Conservation (phyloP, 2,888 invertebrate genomes). For the Tanytarsus gracilentus region DNA sequence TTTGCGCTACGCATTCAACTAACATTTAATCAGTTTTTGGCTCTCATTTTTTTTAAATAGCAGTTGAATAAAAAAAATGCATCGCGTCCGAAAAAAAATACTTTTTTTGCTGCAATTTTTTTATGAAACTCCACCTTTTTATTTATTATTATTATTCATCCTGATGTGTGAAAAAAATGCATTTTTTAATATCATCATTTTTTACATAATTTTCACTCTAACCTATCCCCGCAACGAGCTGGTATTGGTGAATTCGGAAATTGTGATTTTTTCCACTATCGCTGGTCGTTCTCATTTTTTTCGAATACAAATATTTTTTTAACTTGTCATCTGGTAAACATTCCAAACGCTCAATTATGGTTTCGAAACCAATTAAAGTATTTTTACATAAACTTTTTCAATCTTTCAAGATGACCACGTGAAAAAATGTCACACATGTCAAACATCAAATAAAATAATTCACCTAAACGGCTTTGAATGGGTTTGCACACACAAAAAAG, state of each 20-base stretch:
- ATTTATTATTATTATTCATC: slow-evolving; percentile 23
- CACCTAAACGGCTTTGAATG: too few relatives aligned
- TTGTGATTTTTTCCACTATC: slow-evolving; percentile 14
- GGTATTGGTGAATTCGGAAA: slow-evolving; percentile 17
- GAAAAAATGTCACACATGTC: too few relatives aligned
- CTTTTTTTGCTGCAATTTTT: slow-evolving; percentile 17
- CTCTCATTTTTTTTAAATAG: neutral
- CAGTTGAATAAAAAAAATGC: slow-evolving; percentile 1
- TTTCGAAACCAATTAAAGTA: too few relatives aligned
- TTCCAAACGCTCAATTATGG: slow-evolving; percentile 5
- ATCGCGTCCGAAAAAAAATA: slow-evolving; percentile 5
- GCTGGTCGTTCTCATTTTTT: slow-evolving; percentile 11
- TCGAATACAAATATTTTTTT: neutral
- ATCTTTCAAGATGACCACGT: too few relatives aligned
- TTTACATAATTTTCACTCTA: slow-evolving; percentile 27
- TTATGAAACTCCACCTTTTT: slow-evolving; percentile 26
- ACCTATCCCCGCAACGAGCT: slow-evolving; percentile 21
- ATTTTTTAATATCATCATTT: slow-evolving; percentile 27
- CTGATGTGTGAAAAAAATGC: slow-evolving; percentile 16
- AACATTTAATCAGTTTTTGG: slow-evolving; percentile 27
- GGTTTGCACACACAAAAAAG: too few relatives aligned
- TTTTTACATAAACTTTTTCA: too few relatives aligned
- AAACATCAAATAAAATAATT: too few relatives aligned
- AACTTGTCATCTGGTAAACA: neutral
- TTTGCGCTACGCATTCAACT: slow-evolving; percentile 9